Base-by-base conservation (phyloP, 2,888 invertebrate genomes). In the Aricia artaxerxes region DNA sequence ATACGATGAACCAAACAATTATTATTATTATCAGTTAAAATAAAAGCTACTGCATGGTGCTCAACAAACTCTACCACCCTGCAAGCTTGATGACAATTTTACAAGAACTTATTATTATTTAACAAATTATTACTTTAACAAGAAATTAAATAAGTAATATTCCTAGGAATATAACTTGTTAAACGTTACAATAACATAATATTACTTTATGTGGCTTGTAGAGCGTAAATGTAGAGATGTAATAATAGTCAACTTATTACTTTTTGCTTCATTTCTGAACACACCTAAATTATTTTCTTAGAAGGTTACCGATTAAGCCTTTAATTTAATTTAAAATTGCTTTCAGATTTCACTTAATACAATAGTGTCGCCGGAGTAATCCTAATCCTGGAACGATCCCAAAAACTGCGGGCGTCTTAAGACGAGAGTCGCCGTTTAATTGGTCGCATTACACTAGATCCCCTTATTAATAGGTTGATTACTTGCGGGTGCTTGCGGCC, bases 381-480 rank as follows among this genome's bases (percentile, higher is more conserved):
- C 86, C 86, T 92, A 91, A 94, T 92, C 91, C 91, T 93, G 94
- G 94, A 93, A 88, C 88, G 89, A 89, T 86, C 92, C 94, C 93
- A 94, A 94, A 94, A 93, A 93, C 93, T 93, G 92, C 87, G 90
- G 85, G 89, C 88, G 91, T 92, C 93, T 93, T 89, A 92, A 93
- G 93, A 91, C 85, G 87, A 87, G 86, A 91, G 91, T 89, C 91
- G 88, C 90, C 89, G 86, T 92, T 94, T 94, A 94, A 94, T 94
- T 94, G 91, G 92, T 88, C 88, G 94, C 85, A 93, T 94, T 94
- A 93, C 87, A 87, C 88, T 87, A 91, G 88, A 94, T 89, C 94
- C 88, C 89, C 89, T 90, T 94, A 94, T 94, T 93, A 94, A 94
- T 94, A 92, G 94, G 92, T 91, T 91, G 94, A 93, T 94, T 94